Conservation (phyloP, 2,797 vertebrate species). For the Pseudopleuronectes americanus region DNA sequence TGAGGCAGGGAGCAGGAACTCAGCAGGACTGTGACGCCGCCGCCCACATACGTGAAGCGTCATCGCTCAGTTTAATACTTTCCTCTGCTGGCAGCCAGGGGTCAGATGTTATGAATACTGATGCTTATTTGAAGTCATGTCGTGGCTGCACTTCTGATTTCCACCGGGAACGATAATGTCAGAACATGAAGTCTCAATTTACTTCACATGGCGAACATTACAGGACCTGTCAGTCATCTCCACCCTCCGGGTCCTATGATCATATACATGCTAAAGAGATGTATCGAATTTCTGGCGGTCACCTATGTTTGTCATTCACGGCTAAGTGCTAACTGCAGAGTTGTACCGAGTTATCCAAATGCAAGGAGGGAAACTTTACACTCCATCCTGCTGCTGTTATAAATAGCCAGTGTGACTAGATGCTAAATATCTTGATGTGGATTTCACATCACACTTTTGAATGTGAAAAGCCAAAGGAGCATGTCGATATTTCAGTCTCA, state of each 20-base stretch:
- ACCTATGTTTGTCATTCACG: constrained; percentile 10
- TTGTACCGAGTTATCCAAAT: neutral
- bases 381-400: constrained; percentile 3
- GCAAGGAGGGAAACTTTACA: neutral
- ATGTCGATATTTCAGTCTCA: neutral
- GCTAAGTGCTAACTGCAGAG: neutral
- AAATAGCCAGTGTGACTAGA: constrained; percentile 19
- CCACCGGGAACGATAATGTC: constrained; percentile 11
- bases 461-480: neutral
- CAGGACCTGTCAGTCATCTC: constrained; percentile 12
- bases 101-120: neutral
- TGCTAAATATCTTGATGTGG: constrained; percentile 14
- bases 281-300: neutral
- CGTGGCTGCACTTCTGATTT: neutral
- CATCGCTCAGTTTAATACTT: neutral
- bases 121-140: neutral
- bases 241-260: neutral
- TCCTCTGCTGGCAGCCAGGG: neutral
- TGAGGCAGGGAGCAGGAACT: constrained; percentile 56
- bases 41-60: constrained; percentile 13
- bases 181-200: constrained; percentile 9
- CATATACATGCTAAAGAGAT: constrained; percentile 14
- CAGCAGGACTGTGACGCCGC: constrained; percentile 13
- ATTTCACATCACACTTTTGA: neutral
- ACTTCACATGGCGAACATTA: constrained; percentile 13